Conservation (phyloP, 2,113 vertebrate species). For the Chloroceryle aenea region DNA sequence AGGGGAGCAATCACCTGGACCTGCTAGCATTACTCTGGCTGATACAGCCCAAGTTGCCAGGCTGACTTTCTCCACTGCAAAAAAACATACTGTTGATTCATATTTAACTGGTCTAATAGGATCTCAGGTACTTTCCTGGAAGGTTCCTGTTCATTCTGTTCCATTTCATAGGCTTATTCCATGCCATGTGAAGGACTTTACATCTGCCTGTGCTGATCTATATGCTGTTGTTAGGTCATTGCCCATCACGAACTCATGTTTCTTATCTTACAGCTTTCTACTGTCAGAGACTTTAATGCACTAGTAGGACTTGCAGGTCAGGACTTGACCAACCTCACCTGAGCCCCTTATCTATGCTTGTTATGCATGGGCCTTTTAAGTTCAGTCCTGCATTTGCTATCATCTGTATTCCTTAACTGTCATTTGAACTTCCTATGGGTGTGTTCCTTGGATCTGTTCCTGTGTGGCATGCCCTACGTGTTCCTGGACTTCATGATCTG, state of each 20-base stretch:
- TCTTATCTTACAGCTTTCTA: not conserved
- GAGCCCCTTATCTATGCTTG: not conserved
- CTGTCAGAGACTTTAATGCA: not conserved
- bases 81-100: not conserved
- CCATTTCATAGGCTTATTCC: not conserved
- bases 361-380: not conserved
- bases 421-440: not conserved
- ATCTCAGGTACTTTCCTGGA: not conserved
- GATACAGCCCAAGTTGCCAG: fast-evolving
- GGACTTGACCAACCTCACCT: not conserved
- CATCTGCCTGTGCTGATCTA: not conserved
- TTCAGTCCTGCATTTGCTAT: not conserved
- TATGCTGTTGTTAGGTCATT: not conserved
- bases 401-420: not conserved
- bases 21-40: not conserved
- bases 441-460: no score
- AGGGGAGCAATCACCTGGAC: not conserved
- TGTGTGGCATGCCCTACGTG: no score
- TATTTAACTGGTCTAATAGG: not conserved
- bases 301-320: not conserved
- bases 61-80: not conserved
- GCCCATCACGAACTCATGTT: not conserved
- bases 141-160: not conserved
- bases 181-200: not conserved
- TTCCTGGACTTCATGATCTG: no score